phyloP scores from a whole-genome alignment of 2,797 vertebrate genomes.

The Pantherophis alleghaniensis region DNA sequence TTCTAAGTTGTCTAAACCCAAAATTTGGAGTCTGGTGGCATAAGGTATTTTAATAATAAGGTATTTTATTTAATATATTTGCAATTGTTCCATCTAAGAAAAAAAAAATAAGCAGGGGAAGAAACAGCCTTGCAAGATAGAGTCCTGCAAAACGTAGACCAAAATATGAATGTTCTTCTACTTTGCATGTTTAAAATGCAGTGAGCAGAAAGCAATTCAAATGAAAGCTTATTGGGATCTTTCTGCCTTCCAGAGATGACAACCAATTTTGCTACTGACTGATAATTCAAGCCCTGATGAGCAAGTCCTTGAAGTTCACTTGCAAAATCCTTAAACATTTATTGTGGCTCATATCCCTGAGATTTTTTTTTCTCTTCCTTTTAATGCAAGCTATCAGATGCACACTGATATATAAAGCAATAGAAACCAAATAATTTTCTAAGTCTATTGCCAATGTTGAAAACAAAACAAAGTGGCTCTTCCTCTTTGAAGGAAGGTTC shows the following conservation, averaged over 20 bases:
- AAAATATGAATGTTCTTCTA: background rate
- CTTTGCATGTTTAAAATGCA: conserved; percentile 6
- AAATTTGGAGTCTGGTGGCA: too few relatives aligned
- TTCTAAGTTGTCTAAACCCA: too few relatives aligned
- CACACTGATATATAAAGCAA: background rate
- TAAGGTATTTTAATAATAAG: too few relatives aligned
- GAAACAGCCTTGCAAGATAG: background rate
- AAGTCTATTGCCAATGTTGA: background rate
- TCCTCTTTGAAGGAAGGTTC: background rate
- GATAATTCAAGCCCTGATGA: conserved; percentile 48
- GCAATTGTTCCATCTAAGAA: background rate
- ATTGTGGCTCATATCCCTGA: conserved; percentile 16
- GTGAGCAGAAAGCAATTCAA: conserved; percentile 5
- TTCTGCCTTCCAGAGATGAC: background rate
- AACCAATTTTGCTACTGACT: conserved; percentile 39
- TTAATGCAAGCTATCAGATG: conserved; percentile 27
- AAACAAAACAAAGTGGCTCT: background rate
- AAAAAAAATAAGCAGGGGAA: background rate
- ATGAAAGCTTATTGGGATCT: conserved; percentile 14
- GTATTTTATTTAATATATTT: background rate
- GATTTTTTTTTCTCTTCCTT: background rate
- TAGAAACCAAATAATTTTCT: background rate
- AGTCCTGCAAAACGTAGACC: conserved; percentile 1
- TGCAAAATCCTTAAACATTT: conserved; percentile 39
- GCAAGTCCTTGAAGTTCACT: conserved; percentile 47